phyloP scores from a whole-genome alignment of 1,140 invertebrate species.

The Ceratoteleas bidentatus region DNA sequence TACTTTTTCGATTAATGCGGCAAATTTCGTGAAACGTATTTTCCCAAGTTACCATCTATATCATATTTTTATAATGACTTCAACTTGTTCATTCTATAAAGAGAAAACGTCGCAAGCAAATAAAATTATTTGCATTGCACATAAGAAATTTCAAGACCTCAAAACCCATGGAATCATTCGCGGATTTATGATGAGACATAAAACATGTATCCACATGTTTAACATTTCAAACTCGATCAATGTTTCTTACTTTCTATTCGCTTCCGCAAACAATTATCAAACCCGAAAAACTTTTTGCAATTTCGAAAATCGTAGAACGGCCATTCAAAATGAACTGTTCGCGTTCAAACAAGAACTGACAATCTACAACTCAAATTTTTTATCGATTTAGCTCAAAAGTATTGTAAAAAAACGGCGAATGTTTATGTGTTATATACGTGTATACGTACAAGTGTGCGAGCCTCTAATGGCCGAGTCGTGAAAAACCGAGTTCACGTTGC shows the following conservation, averaged over 20 bases:
- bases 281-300: not conserved
- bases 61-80: no score
- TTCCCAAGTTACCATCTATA: no score
- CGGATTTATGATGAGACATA: conserved; percentile 49
- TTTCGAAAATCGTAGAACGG: conserved; percentile 12
- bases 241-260: conserved; percentile 40
- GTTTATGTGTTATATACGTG: conserved; percentile 16
- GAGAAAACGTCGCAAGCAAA: conserved; percentile 1
- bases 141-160: conserved; percentile 42
- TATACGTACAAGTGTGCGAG: conserved; percentile 9
- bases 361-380: conserved; percentile 17
- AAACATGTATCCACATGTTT: conserved; percentile 52
- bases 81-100: no score
- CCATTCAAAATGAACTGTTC: not conserved
- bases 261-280: conserved; percentile 13
- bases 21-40: no score
- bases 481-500: conserved; percentile 48
- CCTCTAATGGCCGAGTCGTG: conserved; percentile 44
- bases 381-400: conserved; percentile 27
- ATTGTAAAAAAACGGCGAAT: conserved; percentile 24
- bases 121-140: conserved; percentile 37
- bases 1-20: no score
- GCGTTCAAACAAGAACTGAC: not conserved
- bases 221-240: conserved; percentile 49
- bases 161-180: conserved; percentile 36